A percentile compares a stretch with the other conserved stretches of the same genome.
Conservation (phyloP, 1,140 invertebrate genomes). For the Babylonia areolata region DNA sequence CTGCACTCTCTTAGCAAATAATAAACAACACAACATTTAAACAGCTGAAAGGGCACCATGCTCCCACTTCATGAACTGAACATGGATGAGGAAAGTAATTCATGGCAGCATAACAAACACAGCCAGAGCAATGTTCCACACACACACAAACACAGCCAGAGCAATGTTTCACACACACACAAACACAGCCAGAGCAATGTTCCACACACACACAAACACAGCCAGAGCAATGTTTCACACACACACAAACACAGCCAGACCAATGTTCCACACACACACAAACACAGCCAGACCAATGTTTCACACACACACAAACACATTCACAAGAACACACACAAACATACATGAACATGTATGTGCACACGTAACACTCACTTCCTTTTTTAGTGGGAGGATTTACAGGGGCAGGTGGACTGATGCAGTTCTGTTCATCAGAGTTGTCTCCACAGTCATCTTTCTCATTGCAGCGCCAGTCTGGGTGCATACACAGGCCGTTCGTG, state of each 20-base stretch:
- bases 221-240: no score
- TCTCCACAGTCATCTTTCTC: not conserved
- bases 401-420: not conserved
- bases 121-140: no score
- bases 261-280: not conserved
- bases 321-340: not conserved
- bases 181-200: not conserved
- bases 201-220: not conserved
- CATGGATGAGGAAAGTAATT: no score
- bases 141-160: not conserved
- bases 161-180: not conserved
- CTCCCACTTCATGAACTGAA: no score
- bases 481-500: not conserved
- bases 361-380: not conserved
- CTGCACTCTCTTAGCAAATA: no score
- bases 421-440: conserved; percentile 5
- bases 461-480: conserved; percentile 4
- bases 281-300: not conserved
- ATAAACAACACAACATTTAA: no score
- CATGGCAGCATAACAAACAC: no score
- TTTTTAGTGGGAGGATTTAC: not conserved
- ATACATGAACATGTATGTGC: not conserved
- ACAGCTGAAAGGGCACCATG: no score
- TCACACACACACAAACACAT: conserved; percentile 1
- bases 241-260: not conserved